Conservation (phyloP, 2,888 invertebrate genomes). For the Pseudeuparius sepicola region DNA sequence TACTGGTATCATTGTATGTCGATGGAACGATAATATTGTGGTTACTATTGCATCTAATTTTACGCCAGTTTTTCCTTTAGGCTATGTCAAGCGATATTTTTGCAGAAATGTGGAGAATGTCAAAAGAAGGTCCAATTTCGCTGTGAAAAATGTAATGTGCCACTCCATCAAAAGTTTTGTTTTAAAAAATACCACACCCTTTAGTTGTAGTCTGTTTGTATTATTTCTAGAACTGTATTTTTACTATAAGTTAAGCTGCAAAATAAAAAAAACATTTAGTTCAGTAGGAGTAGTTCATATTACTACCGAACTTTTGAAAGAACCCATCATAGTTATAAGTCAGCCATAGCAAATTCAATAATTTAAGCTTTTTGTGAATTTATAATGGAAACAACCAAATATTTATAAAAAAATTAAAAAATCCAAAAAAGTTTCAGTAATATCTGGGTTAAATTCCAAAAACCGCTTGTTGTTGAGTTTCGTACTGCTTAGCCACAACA, state of each 20-base stretch:
- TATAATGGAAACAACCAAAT: background rate
- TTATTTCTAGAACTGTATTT: slow-evolving; percentile 4
- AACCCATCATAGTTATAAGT: slow-evolving; percentile 7
- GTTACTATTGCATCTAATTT: too few species aligned
- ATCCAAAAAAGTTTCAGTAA: slow-evolving; percentile 1
- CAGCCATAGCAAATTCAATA: slow-evolving; percentile 1
- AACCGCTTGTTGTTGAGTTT: too few species aligned
- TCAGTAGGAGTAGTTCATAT: slow-evolving; percentile 2
- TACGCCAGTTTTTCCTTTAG: too few species aligned
- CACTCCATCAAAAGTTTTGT: slow-evolving; percentile 6
- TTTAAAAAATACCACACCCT: slow-evolving; percentile 4
- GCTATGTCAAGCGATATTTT: too few species aligned
- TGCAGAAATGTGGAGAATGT: slow-evolving; percentile 8
- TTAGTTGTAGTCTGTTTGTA: slow-evolving; percentile 2
- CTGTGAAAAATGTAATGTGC: slow-evolving; percentile 7
- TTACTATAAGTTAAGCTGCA: background rate
- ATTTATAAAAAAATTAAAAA: background rate
- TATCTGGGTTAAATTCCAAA: too few species aligned
- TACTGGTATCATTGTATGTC: too few species aligned
- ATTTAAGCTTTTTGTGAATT: background rate
- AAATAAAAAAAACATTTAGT: slow-evolving; percentile 2
- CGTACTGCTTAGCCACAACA: too few species aligned
- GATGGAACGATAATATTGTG: too few species aligned
- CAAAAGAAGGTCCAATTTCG: slow-evolving; percentile 6
- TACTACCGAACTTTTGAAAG: slow-evolving; percentile 12